Percentiles rank a stretch among this genome's conserved stretches.
Conservation (phyloP, 2,888 invertebrate species). For the Phortica okadai region DNA sequence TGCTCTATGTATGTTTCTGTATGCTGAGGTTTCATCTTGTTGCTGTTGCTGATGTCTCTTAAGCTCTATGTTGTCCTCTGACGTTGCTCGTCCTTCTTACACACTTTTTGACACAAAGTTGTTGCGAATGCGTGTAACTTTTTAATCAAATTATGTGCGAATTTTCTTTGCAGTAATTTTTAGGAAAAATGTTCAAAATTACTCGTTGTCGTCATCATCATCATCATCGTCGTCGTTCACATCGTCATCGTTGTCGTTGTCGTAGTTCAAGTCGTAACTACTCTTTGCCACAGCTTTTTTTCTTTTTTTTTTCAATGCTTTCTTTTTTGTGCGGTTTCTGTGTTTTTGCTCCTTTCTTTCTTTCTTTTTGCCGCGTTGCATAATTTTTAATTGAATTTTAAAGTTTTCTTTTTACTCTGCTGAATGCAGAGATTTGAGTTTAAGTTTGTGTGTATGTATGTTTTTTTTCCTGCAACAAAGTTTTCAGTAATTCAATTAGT, state of each 20-base stretch:
- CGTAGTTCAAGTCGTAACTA: slow-evolving; percentile 38
- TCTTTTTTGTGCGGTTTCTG: slow-evolving; percentile 30
- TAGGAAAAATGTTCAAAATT: slow-evolving; percentile 63
- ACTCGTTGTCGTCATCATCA: slow-evolving; percentile 28
- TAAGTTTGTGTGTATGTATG: slow-evolving; percentile 55
- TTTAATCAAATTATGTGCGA: slow-evolving; percentile 70
- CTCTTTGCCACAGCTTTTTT: slow-evolving; percentile 54
- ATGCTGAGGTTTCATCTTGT: background rate
- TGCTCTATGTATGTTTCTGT: background rate
- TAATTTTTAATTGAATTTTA: slow-evolving; percentile 71
- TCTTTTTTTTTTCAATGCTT: slow-evolving; percentile 51
- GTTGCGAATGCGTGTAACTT: slow-evolving; percentile 68
- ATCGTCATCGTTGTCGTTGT: slow-evolving; percentile 35
- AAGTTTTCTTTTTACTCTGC: slow-evolving; percentile 54
- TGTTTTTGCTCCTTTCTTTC: slow-evolving; percentile 42
- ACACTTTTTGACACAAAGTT: slow-evolving; percentile 39
- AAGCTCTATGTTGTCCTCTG: slow-evolving; percentile 36
- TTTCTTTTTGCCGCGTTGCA: slow-evolving; percentile 51
- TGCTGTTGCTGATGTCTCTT: slow-evolving; percentile 39
- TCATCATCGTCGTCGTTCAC: slow-evolving; percentile 32
- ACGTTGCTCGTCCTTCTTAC: slow-evolving; percentile 46
- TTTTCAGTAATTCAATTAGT: slow-evolving; percentile 63
- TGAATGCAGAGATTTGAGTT: slow-evolving; percentile 57
- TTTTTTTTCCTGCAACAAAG: slow-evolving; percentile 33
- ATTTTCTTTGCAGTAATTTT: slow-evolving; percentile 71